Conservation (phyloP, 2,797 vertebrate species). For the Garrulus glandarius region DNA sequence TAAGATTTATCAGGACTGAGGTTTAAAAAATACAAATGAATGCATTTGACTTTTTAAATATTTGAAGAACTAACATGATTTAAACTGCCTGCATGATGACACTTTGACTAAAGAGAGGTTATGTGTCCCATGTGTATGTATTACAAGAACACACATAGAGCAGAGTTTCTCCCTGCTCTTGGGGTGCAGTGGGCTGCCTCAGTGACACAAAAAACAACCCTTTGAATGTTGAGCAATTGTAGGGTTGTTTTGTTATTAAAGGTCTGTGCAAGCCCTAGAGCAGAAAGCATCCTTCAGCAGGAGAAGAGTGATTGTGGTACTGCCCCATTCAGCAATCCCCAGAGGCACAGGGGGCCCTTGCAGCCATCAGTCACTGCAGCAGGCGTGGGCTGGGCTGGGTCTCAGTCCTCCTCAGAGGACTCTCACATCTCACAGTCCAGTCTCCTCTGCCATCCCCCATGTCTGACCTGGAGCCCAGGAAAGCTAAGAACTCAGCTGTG, state of each 20-base stretch:
- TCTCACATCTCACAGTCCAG: fast-evolving
- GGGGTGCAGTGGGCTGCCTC: not conserved
- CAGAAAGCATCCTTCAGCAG: not conserved
- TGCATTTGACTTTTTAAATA: not conserved
- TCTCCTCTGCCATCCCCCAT: not conserved
- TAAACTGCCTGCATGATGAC: not conserved
- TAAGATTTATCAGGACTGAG: not conserved
- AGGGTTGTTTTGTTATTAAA: not conserved
- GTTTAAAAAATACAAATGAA: not conserved
- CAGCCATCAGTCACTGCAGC: not conserved
- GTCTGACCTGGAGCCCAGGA: not conserved
- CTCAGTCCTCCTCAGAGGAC: not conserved
- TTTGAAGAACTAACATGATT: not conserved
- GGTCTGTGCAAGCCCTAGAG: not conserved
- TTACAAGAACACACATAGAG: not conserved
- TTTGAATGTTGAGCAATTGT: not conserved
- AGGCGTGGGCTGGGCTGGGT: not conserved
- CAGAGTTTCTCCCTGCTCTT: not conserved
- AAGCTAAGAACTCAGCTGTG: not conserved
- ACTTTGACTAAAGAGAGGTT: not conserved
- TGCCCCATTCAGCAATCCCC: not conserved
- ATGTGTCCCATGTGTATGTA: not conserved
- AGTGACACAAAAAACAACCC: not conserved
- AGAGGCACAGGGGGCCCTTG: not conserved
- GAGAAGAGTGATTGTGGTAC: not conserved